Evolutionary conservation across 2,797 vertebrate genomes (phyloP).

Genomic region (Cheirogaleus major): DNA sequence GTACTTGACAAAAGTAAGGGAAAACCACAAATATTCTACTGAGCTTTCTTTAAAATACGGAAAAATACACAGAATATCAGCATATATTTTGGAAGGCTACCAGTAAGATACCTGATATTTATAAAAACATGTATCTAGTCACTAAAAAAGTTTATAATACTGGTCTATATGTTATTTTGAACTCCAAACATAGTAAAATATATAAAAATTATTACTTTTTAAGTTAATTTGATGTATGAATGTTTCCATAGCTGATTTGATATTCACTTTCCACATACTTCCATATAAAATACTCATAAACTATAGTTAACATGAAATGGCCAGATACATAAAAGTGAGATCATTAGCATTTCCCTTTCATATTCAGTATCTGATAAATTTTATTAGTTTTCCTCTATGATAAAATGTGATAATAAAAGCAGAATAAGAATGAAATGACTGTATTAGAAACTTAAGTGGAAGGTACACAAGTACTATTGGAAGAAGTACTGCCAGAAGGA

Average conservation of each 20-base stretch:
- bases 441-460: background rate
- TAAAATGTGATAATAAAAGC: constrained; percentile 19
- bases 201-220: background rate
- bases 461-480: background rate
- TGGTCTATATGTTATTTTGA: background rate
- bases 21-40: background rate
- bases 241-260: background rate
- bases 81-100: constrained; percentile 21
- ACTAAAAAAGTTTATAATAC: background rate
- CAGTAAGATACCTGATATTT: background rate
- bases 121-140: constrained; percentile 1
- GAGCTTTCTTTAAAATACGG: background rate
- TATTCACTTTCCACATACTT: constrained; percentile 35
- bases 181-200: background rate
- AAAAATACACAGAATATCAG: constrained; percentile 7
- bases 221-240: background rate
- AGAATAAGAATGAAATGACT: background rate
- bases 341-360: constrained; percentile 23
- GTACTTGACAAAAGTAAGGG: background rate
- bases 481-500: background rate
- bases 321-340: background rate
- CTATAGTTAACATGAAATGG: constrained; percentile 27
- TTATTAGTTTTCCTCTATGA: constrained; percentile 33
- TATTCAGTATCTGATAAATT: constrained; percentile 26
- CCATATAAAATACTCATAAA: constrained; percentile 18